Conservation (phyloP, 2,888 invertebrate species). For the Helicoverpa assulta region DNA sequence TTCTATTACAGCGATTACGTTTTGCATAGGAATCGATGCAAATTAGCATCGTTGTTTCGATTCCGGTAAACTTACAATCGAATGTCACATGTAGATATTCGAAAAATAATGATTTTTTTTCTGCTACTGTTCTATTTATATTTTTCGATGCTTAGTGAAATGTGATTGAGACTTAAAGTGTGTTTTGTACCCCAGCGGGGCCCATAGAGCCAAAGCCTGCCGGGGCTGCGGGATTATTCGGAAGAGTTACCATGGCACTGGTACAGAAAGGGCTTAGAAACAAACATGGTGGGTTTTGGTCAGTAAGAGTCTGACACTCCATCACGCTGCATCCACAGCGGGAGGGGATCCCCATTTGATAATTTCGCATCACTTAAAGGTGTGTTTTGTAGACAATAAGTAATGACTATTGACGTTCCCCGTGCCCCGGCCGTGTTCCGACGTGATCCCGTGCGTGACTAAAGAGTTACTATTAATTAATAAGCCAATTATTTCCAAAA, state of each 20-base stretch:
- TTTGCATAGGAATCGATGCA: slow-evolving; percentile 24
- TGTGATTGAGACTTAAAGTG: background rate
- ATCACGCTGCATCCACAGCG: no score
- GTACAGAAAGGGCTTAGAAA: no score
- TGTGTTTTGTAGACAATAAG: background rate
- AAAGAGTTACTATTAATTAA: background rate
- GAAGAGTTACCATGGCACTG: no score
- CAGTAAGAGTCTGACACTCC: no score
- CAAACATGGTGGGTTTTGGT: no score
- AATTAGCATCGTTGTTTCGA: slow-evolving; percentile 12
- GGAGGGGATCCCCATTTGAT: no score
- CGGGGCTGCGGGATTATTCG: no score
- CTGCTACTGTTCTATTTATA: background rate
- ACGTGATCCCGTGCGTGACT: background rate
- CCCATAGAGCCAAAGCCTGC: no score
- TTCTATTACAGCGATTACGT: slow-evolving; percentile 53
- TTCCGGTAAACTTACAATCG: background rate
- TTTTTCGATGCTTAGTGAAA: slow-evolving; percentile 16
- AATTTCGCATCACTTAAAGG: background rate
- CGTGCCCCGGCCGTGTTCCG: no score
- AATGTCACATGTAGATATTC: background rate
- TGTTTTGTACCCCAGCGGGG: no score
- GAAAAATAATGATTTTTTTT: slow-evolving; percentile 13
- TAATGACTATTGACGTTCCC: background rate
- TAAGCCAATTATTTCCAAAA: background rate